Base-by-base conservation (phyloP, 1,140 invertebrate genomes). In the Andricus grossulariae region DNA sequence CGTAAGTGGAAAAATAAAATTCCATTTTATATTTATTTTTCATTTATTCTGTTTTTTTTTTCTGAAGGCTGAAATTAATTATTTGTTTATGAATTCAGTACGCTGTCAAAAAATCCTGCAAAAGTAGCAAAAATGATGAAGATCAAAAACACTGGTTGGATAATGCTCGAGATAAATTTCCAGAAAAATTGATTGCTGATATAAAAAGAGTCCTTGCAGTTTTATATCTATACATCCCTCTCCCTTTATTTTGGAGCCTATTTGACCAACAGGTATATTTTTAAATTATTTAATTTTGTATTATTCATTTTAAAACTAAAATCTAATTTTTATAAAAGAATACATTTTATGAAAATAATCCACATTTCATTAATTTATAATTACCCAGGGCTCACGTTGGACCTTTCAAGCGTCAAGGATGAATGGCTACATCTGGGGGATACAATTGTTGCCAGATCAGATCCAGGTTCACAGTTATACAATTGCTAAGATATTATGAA, bases 201-300 rank as follows among this genome's bases (percentile, higher is more conserved):
- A 92, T 96, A 21, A 96, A 96, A 87, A 86, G 90, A 1, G 87
- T 96, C 39, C 84, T 95, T 2, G 91, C 93, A 72, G 93, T 97
- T 13, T 88, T 97, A 0, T 88, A 95, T 0, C 92, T 97, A 10
- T 97, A 95, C 85, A 87, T 97, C 49, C 96, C 96, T 1, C 86
- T 97, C 13, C 96, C 96, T 0, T 86, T 97, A 8, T 97, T 97
- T 89, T 97, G 96, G 96, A 95, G 96, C 5, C 91, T 98, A 1
- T 95, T 95, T 85, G 95, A 96, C 86, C 95, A 96, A 88, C 95
- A 95, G 90, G 93, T 94, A 88, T 18, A 1, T 66, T 73, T 66
- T 74, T 74, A 13, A 74, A 72, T n/a, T 5, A 8, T 50, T 72
- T 51, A n/a, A 49, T 71, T 49, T 75, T 71, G 8, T 54, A 13